phyloP scores from a whole-genome alignment of 2,113 vertebrate genomes.

The Centrocercus urophasianus region DNA sequence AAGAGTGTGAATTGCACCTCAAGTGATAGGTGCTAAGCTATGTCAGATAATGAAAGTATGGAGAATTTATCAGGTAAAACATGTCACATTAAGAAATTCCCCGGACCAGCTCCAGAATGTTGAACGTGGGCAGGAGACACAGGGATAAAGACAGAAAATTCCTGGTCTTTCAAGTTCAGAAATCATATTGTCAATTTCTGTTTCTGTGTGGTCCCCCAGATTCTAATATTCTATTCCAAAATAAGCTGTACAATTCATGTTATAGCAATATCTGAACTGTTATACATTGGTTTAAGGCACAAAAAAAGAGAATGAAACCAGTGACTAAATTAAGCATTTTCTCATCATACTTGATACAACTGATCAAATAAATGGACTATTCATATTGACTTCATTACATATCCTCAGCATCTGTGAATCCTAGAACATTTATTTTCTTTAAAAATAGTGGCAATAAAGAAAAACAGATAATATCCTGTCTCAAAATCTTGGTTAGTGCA shows the following conservation, averaged over 20 bases:
- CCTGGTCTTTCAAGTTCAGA: not conserved
- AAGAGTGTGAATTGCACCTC: not conserved
- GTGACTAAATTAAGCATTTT: not conserved
- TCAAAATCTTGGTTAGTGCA: not conserved
- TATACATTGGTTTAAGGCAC: not conserved
- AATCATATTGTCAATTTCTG: not conserved
- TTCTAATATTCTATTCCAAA: not conserved
- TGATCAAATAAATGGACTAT: not conserved
- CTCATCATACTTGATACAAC: not conserved
- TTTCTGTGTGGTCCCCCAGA: accelerated
- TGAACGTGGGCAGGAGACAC: not conserved
- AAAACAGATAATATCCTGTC: not conserved
- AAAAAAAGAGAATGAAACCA: not conserved
- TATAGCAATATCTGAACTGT: not conserved
- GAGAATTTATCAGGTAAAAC: not conserved
- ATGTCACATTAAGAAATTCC: not conserved
- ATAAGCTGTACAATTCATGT: not conserved
- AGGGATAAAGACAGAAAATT: not conserved
- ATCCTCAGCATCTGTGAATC: not conserved
- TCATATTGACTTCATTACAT: not conserved
- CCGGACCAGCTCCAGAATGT: not conserved
- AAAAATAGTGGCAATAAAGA: not conserved
- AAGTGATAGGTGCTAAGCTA: not conserved
- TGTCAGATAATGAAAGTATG: not conserved
- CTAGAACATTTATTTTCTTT: not conserved